Evolutionary conservation across 2,113 vertebrate species (phyloP), one percentile per base, ranked within the genome.

Genomic region (Callospermophilus lateralis): DNA sequence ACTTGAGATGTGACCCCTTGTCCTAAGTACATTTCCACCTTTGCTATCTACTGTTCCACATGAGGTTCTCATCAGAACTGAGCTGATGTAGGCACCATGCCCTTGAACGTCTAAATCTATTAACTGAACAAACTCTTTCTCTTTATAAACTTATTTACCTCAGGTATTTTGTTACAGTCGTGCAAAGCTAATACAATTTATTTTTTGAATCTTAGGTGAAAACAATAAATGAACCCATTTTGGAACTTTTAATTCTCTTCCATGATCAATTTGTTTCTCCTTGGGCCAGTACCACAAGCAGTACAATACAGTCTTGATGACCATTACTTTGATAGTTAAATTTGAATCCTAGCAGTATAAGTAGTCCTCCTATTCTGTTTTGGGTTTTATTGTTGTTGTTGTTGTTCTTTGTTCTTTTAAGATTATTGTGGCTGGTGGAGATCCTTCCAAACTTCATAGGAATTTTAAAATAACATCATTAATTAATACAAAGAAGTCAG

Each of bases 391-490:
- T 55, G 12, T 55, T 55, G 19, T 84, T 37, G 48, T 61, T 80
- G 55, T 58, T 37, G 48, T 61, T 80, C 20, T 58, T 58, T 26
- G 0, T 65, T 48, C 22, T 48, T 48, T 58, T 16, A 91, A 42
- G 45, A 67, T 42, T 79, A 28, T 68, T 68, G 61, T 63, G 65
- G 48, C 26, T 90, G 9, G 20, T 63, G 34, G 30, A 51, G 34
- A 16, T 48, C 20, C 19, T 70, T 84, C 68, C 37, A 1, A 30
- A 80, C 61, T 88, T 37, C 34, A 48, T 55, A 79, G 32, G 22
- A 74, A 51, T 74, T 94, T 84, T 51, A 79, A 95, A 95, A 83
- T 45, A n/a, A 58, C 26, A 17, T 45, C 30, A 51, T 63, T 24
- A 72, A 17, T 88, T 88, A 77, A 42, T 22, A 55, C 32, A 55